Conservation (phyloP, 2,113 vertebrate genomes). For the Entelurus aequoreus region DNA sequence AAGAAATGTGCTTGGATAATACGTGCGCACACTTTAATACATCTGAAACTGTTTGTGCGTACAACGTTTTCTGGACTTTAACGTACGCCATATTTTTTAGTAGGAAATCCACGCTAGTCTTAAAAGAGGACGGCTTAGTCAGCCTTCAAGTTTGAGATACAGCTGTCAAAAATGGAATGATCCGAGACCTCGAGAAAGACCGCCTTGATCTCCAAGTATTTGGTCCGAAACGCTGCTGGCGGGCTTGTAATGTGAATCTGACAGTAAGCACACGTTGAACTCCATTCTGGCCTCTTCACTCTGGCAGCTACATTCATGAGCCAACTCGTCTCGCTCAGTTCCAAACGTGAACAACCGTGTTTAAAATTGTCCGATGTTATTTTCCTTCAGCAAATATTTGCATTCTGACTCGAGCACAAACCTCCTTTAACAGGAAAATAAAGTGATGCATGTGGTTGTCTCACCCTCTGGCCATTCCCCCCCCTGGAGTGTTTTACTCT, state of each 20-base stretch:
- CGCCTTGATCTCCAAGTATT: not conserved
- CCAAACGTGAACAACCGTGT: not conserved
- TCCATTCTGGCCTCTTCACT: not conserved
- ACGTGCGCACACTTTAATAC: not conserved
- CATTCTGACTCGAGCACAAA: not conserved
- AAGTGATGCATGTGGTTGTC: constrained; percentile 1
- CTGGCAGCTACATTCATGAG: not conserved
- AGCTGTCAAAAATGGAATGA: not conserved
- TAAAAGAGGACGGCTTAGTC: too few relatives aligned
- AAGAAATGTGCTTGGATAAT: too few relatives aligned
- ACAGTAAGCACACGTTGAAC: not conserved
- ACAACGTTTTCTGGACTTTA: not conserved
- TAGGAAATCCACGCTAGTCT: too few relatives aligned
- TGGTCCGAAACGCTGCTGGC: not conserved
- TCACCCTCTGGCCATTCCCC: constrained; percentile 23
- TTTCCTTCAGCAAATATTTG: not conserved
- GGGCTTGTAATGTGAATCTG: not conserved
- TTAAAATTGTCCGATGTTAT: not conserved
- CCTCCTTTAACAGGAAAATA: not conserved
- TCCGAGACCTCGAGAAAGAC: not conserved
- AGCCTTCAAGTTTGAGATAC: not conserved
- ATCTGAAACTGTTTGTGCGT: too few relatives aligned
- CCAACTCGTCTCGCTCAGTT: not conserved
- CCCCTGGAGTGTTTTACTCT: constrained; percentile 28
- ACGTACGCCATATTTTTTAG: too few relatives aligned